phyloP scores from a whole-genome alignment of 2,797 vertebrate genomes.

The Distichodus sexfasciatus region DNA sequence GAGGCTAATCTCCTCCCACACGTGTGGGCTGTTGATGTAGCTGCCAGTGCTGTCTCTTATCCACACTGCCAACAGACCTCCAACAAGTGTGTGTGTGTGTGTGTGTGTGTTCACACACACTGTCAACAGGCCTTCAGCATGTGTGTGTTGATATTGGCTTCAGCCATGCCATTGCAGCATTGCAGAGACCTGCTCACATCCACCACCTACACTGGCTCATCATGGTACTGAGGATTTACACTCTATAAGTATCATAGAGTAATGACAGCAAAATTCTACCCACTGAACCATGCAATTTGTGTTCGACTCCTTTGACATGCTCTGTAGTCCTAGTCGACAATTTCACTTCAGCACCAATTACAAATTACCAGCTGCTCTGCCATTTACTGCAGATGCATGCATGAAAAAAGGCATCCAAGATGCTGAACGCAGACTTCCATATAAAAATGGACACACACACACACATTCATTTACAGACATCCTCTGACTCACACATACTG shows the following conservation, averaged over 20 bases:
- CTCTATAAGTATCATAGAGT: background rate
- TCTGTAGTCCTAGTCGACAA: too few species aligned
- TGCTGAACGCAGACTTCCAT: background rate
- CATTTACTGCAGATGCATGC: conserved; percentile 16
- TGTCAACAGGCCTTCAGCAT: too few species aligned
- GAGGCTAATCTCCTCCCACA: conserved; percentile 50
- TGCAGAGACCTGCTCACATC: conserved; percentile 8
- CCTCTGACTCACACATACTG: conserved; percentile 17
- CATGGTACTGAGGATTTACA: background rate
- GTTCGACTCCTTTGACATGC: too few species aligned
- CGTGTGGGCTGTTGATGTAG: conserved; percentile 39
- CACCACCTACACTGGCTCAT: conserved; percentile 5
- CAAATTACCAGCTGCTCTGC: conserved; percentile 30
- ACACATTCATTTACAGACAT: too few species aligned
- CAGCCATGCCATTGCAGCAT: conserved; percentile 20
- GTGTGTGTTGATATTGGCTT: conserved; percentile 1
- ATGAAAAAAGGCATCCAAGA: conserved; percentile 10
- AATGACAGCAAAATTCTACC: background rate
- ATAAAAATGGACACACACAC: background rate
- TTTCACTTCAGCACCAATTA: background rate
- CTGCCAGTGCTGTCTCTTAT: conserved; percentile 46
- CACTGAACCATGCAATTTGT: background rate
- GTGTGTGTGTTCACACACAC: background rate
- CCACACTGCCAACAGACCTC: conserved; percentile 40
- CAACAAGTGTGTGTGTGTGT: background rate